Percentiles rank a stretch among this genome's conserved stretches.
These are phyloP conservation scores for Lysandra bellargus DNA, from an alignment of 2,888 invertebrate genomes.

Conservation along the genomic window DNA sequence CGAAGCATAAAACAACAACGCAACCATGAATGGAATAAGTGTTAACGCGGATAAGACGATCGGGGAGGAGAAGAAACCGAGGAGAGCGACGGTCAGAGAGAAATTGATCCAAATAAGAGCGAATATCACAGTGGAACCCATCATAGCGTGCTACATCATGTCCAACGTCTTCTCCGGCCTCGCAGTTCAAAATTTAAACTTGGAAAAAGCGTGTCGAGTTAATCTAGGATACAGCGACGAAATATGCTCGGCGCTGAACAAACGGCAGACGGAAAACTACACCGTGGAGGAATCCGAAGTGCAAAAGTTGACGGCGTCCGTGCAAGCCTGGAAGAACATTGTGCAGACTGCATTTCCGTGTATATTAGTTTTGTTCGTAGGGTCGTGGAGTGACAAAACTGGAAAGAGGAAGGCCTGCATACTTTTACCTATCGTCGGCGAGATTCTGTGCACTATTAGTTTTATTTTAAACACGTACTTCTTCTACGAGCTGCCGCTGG, in stretches of 20 bases:
- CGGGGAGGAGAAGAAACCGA: conserved; percentile 57
- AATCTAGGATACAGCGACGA: conserved; percentile 87
- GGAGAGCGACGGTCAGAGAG: conserved; percentile 58
- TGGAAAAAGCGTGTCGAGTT: conserved; percentile 92
- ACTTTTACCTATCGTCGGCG: conserved; percentile 78
- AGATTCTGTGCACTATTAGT: conserved; percentile 75
- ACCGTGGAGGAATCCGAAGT: conserved; percentile 84
- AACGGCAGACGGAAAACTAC: conserved; percentile 86
- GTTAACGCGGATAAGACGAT: conserved; percentile 59
- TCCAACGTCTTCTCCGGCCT: conserved; percentile 86
- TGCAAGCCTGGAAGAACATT: conserved; percentile 80
- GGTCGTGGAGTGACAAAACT: conserved; percentile 83
- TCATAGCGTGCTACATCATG: conserved; percentile 84
- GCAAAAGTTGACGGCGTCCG: conserved; percentile 80
- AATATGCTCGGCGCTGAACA: conserved; percentile 87
- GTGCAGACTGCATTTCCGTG: conserved; percentile 80
- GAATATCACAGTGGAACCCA: conserved; percentile 85
- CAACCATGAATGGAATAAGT: conserved; percentile 71
- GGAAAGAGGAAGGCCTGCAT: conserved; percentile 81
- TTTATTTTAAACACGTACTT: conserved; percentile 80
- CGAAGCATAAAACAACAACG: conserved; percentile 31
- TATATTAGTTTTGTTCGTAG: conserved; percentile 79
- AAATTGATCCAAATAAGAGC: conserved; percentile 77
- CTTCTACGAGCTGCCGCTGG: conserved; percentile 80
- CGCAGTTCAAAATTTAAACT: conserved; percentile 90